Evolutionary conservation across 2,888 invertebrate genomes (phyloP), one percentile per base, ranked within the genome.

Genomic region (Calliscelio sp.): DNA sequence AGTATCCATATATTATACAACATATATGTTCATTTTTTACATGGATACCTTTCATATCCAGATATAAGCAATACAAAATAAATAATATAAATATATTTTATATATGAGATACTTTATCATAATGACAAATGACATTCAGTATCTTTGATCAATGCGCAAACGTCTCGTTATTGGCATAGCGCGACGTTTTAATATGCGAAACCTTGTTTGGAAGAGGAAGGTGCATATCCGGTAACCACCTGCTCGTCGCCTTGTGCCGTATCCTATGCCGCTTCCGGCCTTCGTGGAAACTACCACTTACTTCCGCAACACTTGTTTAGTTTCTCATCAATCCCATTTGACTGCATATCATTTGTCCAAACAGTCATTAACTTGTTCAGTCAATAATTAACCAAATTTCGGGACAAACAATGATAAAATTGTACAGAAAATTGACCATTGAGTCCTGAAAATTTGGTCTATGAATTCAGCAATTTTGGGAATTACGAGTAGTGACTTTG

Each of bases 141-240:
- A 41, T 53, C 55, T 44, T 28, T 74, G 65, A 59, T 68, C 61
- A 61, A 61, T 55, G 78, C 73, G 59, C 51, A 66, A 66, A 79
- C 46, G 68, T 35, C 79, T 71, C 51, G 59, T 77, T 68, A 74
- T 84, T 83, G 68, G 75, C 79, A 51, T 59, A n/a, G n/a, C n/a
- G n/a, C n/a, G 46, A 59, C 35, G 63, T 71, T 81, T 91, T 89
- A 90, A 89, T 90, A 91, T 91, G 91, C 90, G 86, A 88, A 88
- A 87, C 86, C 88, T 86, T 86, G 86, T 89, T 88, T 88, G 89
- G 88, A 91, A 92, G 91, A 92, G 92, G 91, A 91, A 93, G 92
- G 91, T 92, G 91, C 90, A 90, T 92, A 92, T 92, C 93, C 92
- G 92, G 91, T 88, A 91, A 90, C 90, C 91, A 92, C 90, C 88